Base-by-base conservation (phyloP, 2,888 invertebrate species). In the Drosophila rellima region DNA sequence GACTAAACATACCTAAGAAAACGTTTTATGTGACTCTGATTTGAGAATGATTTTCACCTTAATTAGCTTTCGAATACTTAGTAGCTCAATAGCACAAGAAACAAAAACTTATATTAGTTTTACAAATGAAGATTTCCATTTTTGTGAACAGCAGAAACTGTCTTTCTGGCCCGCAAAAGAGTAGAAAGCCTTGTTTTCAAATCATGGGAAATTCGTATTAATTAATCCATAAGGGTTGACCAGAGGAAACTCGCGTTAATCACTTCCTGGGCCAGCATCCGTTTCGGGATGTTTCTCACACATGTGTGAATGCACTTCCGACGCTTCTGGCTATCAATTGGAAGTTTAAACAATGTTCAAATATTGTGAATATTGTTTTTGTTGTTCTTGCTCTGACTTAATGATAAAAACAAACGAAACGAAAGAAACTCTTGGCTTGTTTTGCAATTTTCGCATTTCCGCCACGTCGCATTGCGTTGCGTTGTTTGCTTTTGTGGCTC, bases 401-500 rank as follows among this genome's bases (percentile, higher is more conserved):
- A 74, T 62, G 51, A 47, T 59, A 13, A 55, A 78, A 61, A 68
- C 69, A 62, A 69, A 39, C 26, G 20, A 33, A 67, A 35, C n/a
- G n/a, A 35, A n/a, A 44, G 42, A 62, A 59, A 39, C 45, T 44
- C 42, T 40, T 61, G 35, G 52, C 44, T 48, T 64, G 54, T 70
- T 70, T 80, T 57, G 66, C 62, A 80, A 66, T 76, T 60, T 65
- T 64, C 71, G 62, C 61, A 70, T 57, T 75, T 77, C 76, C 76
- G 65, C 55, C 68, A 50, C 45, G 40, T 56, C 51, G 63, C 56
- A 29, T 31, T 31, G 33, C 52, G 31, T 50, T 33, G 51, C n/a
- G 20, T 31, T 48, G 47, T 37, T 57, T 23, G 3, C n/a, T 57
- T 10, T 57, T 26, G 57, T 45, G 35, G 15, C 13, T 35, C n/a